These are phyloP conservation scores for Oostethus manadensis DNA, from an alignment of 2,113 vertebrate species.

Conservation along the genomic window DNA sequence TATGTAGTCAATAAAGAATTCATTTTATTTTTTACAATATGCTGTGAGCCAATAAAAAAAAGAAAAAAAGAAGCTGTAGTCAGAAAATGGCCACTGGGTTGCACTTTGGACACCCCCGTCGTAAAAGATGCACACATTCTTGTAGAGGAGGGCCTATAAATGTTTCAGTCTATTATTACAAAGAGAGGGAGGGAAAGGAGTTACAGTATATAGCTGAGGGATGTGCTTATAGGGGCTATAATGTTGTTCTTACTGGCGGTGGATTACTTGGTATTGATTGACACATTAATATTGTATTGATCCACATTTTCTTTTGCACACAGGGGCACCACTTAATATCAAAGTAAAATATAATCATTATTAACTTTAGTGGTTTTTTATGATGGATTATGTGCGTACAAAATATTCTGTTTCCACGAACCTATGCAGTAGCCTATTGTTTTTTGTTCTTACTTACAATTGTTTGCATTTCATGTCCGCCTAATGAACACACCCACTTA, in stretches of 20 bases:
- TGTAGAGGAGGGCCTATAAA: slow-evolving; percentile 17
- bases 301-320: slow-evolving; percentile 20
- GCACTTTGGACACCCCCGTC: too few relatives aligned
- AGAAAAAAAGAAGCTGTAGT: too few relatives aligned
- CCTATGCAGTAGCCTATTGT: too few relatives aligned
- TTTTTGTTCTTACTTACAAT: too few relatives aligned
- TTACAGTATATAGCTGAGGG: slow-evolving; percentile 24
- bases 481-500: too few relatives aligned
- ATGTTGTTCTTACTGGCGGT: slow-evolving; percentile 26
- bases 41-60: too few relatives aligned
- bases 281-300: slow-evolving; percentile 63
- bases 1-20: too few relatives aligned
- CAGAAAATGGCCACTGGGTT: too few relatives aligned
- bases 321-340: slow-evolving; percentile 5
- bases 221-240: slow-evolving; percentile 28
- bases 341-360: background rate
- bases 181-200: slow-evolving; percentile 16
- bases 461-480: too few relatives aligned
- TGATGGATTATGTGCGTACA: background rate
- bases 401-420: background rate
- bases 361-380: slow-evolving; percentile 4
- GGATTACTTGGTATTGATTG: slow-evolving; percentile 55
- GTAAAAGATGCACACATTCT: background rate
- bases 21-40: too few relatives aligned
- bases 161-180: slow-evolving; percentile 42